Evolutionary conservation across 2,888 invertebrate genomes (phyloP).

Genomic region (Vannuccia rotundouncinata): DNA sequence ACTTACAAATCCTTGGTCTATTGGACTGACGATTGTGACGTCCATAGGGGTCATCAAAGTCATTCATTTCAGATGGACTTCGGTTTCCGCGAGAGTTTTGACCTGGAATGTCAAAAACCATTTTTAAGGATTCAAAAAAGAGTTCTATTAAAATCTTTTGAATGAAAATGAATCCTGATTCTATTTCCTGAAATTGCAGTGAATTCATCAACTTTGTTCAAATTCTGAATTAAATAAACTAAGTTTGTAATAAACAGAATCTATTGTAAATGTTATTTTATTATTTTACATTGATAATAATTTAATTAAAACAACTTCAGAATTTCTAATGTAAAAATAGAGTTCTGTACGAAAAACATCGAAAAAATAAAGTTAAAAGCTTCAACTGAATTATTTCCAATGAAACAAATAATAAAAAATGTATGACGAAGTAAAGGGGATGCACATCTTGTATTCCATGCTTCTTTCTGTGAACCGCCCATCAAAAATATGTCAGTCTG

Average conservation of each 20-base stretch:
- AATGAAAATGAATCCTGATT: too few species aligned
- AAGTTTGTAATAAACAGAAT: not conserved
- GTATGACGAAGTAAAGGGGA: too few species aligned
- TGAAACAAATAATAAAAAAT: too few species aligned
- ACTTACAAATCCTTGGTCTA: not conserved
- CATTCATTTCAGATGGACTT: not conserved
- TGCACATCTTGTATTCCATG: too few species aligned
- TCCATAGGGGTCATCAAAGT: not conserved
- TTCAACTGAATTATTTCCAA: too few species aligned
- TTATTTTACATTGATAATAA: not conserved
- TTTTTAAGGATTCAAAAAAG: too few species aligned
- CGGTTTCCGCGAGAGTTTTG: not conserved
- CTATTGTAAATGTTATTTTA: not conserved
- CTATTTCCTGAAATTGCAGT: too few species aligned
- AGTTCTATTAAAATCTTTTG: too few species aligned
- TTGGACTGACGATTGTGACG: not conserved
- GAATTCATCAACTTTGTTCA: too few species aligned
- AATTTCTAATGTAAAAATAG: not conserved
- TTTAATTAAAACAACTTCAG: not conserved
- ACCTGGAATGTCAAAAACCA: not conserved
- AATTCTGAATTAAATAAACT: not conserved
- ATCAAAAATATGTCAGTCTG: too few species aligned
- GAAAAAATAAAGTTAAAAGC: too few species aligned
- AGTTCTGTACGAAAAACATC: not conserved
- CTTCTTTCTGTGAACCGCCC: too few species aligned